These are phyloP conservation scores for Automeris io DNA, from an alignment of 2,888 invertebrate species.

Conservation along the genomic window DNA sequence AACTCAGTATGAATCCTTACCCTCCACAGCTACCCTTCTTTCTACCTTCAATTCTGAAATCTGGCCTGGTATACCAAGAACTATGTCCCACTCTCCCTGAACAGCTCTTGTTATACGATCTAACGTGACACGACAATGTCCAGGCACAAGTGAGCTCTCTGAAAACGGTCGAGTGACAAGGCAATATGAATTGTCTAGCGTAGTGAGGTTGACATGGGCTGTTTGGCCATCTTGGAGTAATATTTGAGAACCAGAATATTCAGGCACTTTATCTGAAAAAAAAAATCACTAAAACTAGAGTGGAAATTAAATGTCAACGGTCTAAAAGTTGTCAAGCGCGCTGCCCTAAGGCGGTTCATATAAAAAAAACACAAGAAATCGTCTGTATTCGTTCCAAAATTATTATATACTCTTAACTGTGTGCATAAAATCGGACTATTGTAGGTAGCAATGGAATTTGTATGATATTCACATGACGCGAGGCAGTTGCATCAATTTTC, in stretches of 20 bases:
- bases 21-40: slow-evolving; percentile 48
- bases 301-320: too few species aligned
- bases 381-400: too few species aligned
- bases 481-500: too few species aligned
- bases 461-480: too few species aligned
- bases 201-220: slow-evolving; percentile 35
- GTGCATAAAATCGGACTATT: too few species aligned
- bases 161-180: slow-evolving; percentile 59
- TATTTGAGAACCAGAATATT: slow-evolving; percentile 35
- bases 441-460: too few species aligned
- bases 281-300: too few species aligned
- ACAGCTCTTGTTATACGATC: slow-evolving; percentile 56
- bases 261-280: slow-evolving; percentile 14
- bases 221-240: slow-evolving; percentile 43
- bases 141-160: slow-evolving; percentile 52
- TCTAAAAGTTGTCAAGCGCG: too few species aligned
- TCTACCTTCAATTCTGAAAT: slow-evolving; percentile 52
- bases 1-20: too few species aligned
- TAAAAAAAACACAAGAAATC: too few species aligned
- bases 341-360: too few species aligned
- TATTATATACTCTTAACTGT: too few species aligned
- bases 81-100: slow-evolving; percentile 63
- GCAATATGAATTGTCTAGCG: slow-evolving; percentile 49
- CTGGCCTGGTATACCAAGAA: slow-evolving; percentile 59
- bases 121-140: slow-evolving; percentile 54